Conservation (phyloP, 2,888 invertebrate species). For the Rhamnusium bicolor region DNA sequence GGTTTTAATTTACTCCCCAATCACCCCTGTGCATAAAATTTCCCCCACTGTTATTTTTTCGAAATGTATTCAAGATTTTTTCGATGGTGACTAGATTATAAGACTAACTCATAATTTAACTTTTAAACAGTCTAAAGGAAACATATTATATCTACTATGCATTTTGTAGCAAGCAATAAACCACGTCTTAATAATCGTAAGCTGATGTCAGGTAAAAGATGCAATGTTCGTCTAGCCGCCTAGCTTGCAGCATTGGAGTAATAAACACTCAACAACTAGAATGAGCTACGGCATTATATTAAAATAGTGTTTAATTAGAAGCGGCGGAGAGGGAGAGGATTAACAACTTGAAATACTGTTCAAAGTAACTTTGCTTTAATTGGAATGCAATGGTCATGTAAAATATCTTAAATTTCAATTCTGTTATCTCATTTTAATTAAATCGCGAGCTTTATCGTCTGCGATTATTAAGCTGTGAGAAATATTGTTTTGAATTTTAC, state of each 20-base stretch:
- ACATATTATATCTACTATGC: not conserved
- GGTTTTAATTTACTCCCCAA: no score
- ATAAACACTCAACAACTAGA: conserved; percentile 42
- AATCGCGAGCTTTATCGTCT: conserved; percentile 37
- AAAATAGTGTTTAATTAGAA: conserved; percentile 50
- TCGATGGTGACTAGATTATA: no score
- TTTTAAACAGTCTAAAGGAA: not conserved
- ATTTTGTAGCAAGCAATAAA: not conserved
- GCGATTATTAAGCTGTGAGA: conserved; percentile 32
- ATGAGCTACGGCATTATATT: conserved; percentile 45
- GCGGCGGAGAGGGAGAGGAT: conserved; percentile 31
- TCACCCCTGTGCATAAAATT: no score
- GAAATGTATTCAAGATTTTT: no score
- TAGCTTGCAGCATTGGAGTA: conserved; percentile 18
- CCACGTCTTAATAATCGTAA: conserved; percentile 7
- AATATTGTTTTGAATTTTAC: conserved; percentile 28
- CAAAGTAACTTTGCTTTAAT: conserved; percentile 37
- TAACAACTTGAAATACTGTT: conserved; percentile 44
- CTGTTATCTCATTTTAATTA: conserved; percentile 43
- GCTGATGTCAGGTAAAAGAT: conserved; percentile 11
- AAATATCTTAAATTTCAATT: conserved; percentile 42
- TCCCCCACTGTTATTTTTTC: no score
- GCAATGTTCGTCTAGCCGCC: not conserved
- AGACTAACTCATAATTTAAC: no score
- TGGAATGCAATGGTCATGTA: conserved; percentile 44